Percentiles rank a stretch among this genome's conserved stretches.
Conservation (phyloP, 2,113 vertebrate species). For the Bos javanicus region DNA sequence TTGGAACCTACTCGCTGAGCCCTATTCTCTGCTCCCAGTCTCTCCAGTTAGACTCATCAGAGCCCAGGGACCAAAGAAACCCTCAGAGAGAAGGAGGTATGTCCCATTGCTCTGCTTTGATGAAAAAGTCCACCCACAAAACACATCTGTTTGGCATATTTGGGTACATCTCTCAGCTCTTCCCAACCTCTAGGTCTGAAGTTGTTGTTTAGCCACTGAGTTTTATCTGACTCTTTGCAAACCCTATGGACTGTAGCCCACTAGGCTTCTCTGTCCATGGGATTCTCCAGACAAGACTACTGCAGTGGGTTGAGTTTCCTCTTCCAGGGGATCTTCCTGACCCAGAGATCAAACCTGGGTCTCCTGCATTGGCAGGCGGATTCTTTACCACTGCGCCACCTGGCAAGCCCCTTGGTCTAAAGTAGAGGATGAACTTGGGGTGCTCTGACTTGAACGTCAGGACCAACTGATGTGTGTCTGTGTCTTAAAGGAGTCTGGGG, state of each 20-base stretch:
- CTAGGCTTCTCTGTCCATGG: background rate
- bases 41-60: background rate
- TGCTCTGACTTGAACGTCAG: too few relatives aligned
- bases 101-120: background rate
- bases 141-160: rapidly evolving
- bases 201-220: background rate
- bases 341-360: background rate
- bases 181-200: background rate
- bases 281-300: background rate
- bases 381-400: background rate
- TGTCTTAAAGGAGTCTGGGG: background rate
- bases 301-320: background rate
- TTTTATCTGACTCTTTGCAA: background rate
- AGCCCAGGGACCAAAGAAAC: background rate
- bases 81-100: background rate
- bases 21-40: rapidly evolving
- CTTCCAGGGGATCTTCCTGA: background rate
- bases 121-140: background rate
- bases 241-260: background rate
- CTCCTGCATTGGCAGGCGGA: background rate
- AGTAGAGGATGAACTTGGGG: background rate
- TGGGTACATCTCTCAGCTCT: rapidly evolving
- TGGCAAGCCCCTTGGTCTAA: background rate
- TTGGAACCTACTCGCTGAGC: rapidly evolving
- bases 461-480: too few relatives aligned